Conservation (phyloP, 1,140 invertebrate genomes). For the Macrotrachela quadricornifera region DNA sequence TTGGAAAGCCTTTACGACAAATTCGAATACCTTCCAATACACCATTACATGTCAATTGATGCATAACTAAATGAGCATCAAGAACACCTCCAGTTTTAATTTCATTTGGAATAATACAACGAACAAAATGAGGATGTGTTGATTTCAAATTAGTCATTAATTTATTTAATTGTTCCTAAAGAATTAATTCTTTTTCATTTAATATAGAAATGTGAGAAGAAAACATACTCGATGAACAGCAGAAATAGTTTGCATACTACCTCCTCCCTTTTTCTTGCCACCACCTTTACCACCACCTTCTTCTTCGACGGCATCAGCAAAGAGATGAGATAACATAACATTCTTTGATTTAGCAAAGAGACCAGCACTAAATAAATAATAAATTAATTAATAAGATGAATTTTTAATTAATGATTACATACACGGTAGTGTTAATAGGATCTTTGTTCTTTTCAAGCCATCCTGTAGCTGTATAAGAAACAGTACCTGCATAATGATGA, state of each 20-base stretch:
- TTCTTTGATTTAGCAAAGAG: too few species aligned
- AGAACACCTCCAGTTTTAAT: constrained; percentile 86
- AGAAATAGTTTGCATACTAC: constrained; percentile 81
- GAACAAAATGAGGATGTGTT: constrained; percentile 93
- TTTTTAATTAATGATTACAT: too few species aligned
- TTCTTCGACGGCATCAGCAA: too few species aligned
- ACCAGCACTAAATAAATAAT: too few species aligned
- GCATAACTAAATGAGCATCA: constrained; percentile 82
- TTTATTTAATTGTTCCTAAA: constrained; percentile 69
- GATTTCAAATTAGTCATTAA: constrained; percentile 83
- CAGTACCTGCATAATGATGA: constrained; percentile 90
- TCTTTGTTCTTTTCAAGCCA: constrained; percentile 99
- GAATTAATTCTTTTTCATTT: too few species aligned
- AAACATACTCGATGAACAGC: constrained; percentile 64
- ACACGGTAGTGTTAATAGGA: constrained; percentile 87
- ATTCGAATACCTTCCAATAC: constrained; percentile 99
- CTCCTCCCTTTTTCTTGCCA: constrained; percentile 69
- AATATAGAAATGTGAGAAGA: too few species aligned
- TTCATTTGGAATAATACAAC: constrained; percentile 99
- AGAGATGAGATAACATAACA: too few species aligned
- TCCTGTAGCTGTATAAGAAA: constrained; percentile 51
- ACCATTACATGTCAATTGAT: constrained; percentile 99
- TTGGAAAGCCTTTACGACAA: constrained; percentile 99
- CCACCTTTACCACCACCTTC: constrained; percentile 12
- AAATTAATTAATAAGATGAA: too few species aligned